phyloP scores from a whole-genome alignment of 2,113 vertebrate species.

The Ochotona curzoniae region DNA sequence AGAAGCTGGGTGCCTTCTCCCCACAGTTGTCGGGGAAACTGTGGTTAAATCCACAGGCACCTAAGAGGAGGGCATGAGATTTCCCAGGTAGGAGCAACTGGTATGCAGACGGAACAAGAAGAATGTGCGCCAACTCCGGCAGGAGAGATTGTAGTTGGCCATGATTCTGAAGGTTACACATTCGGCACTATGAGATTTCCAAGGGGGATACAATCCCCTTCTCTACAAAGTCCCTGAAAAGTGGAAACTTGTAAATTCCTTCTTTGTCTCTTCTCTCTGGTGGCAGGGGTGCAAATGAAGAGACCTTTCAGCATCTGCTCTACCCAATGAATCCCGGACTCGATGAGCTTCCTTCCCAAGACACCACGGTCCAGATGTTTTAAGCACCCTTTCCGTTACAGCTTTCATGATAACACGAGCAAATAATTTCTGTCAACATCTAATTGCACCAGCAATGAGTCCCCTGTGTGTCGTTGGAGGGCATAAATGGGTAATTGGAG shows the following conservation, averaged over 20 bases:
- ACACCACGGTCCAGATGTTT: constrained; percentile 38
- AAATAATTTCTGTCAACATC: constrained; percentile 40
- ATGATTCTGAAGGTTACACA: neutral
- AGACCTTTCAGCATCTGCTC: neutral
- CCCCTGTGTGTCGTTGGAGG: constrained; percentile 13
- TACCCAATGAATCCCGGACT: neutral
- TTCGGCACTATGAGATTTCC: neutral
- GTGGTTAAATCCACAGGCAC: neutral
- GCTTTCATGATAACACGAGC: neutral
- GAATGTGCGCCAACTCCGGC: neutral
- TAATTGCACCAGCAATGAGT: constrained; percentile 19
- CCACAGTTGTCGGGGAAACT: neutral
- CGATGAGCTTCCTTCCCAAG: constrained; percentile 15
- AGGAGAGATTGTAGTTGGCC: neutral
- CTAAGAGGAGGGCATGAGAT: neutral
- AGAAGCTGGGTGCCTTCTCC: neutral
- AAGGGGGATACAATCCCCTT: neutral
- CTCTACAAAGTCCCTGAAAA: neutral
- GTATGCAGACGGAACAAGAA: neutral
- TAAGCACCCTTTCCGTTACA: neutral
- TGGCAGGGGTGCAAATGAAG: neutral
- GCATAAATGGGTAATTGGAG: constrained; percentile 53
- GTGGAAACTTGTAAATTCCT: neutral
- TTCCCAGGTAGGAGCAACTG: neutral
- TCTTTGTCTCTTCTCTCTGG: neutral